Percentiles rank a stretch among this genome's conserved stretches.
phyloP scores from a whole-genome alignment of 2,888 invertebrate species.

The Scotopteryx bipunctaria region DNA sequence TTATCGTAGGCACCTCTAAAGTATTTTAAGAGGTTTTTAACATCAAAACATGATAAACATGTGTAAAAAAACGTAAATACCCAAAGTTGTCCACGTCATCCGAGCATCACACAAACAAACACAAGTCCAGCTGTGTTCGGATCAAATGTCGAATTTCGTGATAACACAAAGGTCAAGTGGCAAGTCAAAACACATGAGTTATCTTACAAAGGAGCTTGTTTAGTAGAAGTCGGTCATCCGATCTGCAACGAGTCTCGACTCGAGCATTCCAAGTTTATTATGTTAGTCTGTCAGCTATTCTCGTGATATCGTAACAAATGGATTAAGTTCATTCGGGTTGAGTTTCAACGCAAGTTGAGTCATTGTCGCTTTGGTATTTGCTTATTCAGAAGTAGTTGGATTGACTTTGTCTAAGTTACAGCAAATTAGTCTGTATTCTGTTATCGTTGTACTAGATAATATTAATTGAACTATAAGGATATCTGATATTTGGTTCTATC shows the following conservation, averaged over 20 bases:
- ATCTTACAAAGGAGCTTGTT: constrained; percentile 55
- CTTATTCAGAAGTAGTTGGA: background rate
- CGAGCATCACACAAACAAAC: constrained; percentile 24
- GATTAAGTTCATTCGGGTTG: constrained; percentile 43
- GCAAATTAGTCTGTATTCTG: background rate
- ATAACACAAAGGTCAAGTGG: constrained; percentile 57
- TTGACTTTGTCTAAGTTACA: background rate
- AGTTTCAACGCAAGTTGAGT: constrained; percentile 37
- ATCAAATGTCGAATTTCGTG: constrained; percentile 60
- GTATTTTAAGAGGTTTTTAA: background rate
- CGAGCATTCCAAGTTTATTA: constrained; percentile 32
- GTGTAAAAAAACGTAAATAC: constrained; percentile 2
- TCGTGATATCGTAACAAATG: constrained; percentile 35
- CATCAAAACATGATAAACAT: background rate
- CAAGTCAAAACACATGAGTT: constrained; percentile 64
- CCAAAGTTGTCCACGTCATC: constrained; percentile 4
- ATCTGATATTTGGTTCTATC: background rate
- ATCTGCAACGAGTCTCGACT: constrained; percentile 49
- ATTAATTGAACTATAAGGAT: background rate
- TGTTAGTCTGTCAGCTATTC: background rate
- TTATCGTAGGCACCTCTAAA: background rate
- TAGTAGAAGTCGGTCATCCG: constrained; percentile 64
- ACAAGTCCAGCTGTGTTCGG: constrained; percentile 47
- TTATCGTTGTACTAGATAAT: background rate
- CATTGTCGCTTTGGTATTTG: background rate